Percentiles rank a stretch among this genome's conserved stretches.
These are phyloP conservation scores for Ammodytes marinus DNA, from an alignment of 2,113 vertebrate genomes.

Conservation along the genomic window DNA sequence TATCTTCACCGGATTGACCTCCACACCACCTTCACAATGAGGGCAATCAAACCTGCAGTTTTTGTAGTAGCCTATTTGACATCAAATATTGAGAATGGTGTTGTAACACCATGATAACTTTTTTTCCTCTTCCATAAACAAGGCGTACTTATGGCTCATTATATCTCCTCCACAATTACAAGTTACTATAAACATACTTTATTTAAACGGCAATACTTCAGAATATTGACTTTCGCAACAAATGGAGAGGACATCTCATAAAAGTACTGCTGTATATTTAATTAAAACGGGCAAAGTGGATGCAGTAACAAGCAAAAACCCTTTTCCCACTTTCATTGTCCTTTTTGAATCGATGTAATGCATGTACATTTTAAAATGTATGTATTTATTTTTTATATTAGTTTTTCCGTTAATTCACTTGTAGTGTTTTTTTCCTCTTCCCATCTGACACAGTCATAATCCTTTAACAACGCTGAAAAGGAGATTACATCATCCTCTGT, in stretches of 20 bases:
- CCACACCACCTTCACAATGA: background rate
- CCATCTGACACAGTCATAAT: background rate
- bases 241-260: background rate
- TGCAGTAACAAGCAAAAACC: background rate
- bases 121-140: background rate
- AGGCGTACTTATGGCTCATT: background rate
- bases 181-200: background rate
- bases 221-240: background rate
- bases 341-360: background rate
- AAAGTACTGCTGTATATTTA: background rate
- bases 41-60: background rate
- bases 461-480: background rate
- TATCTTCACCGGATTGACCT: background rate
- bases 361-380: background rate
- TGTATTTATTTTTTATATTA: background rate
- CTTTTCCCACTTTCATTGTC: background rate
- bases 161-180: background rate
- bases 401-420: background rate
- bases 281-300: background rate
- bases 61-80: background rate
- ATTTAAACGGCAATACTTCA: background rate
- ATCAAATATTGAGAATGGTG: background rate
- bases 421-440: background rate
- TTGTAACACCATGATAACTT: background rate
- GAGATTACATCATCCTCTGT: slow-evolving; percentile 15